Base-by-base conservation (phyloP, 2,797 vertebrate genomes). In the Zonotrichia albicollis region DNA sequence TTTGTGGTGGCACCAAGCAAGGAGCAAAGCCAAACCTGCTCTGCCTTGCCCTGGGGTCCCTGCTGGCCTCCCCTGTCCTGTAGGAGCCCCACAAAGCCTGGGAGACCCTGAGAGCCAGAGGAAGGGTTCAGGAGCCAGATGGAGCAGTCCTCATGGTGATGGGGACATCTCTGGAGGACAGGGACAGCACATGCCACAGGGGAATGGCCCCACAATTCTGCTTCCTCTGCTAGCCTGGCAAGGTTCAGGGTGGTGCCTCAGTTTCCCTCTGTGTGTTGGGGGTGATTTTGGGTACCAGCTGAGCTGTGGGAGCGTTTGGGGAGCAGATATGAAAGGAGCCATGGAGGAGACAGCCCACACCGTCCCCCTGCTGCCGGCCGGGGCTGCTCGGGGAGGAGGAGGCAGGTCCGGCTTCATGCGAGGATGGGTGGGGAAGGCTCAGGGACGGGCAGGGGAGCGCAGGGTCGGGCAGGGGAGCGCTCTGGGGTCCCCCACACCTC, bases 61-160 rank as follows among this genome's bases (percentile, higher is more conserved):
- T 32, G 16, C 48, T 72, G 62, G 23, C 64, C 5, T 3, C 21
- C 36, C 12, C 11, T 5, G 5, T 38, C 22, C 77, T 65, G 26
- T 0, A 1, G 40, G 51, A 53, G 8, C 30, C 45, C 34, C 54
- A 34, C 6, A 3, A 60, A 60, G 16, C 16, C 65, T 29, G 16
- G 54, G 60, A 48, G 4, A 4, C 26, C 32, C 40, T 12, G 4
- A 3, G 46, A 65, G 9, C 27, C 45, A 26, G 40, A 19, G 30
- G 10, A 51, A 5, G 14, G 0, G 4, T 26, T 42, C 1, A 2
- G 38, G 46, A 66, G 51, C 14, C 6, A 8, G 42, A 23, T 2
- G 27, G 50, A 64, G 40, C 9, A 5, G 40, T 5, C 3, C 30
- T 38, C 0, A 11, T 1, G 0, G 22, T 1, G 2, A 42, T 14